Base-by-base conservation (phyloP, 2,888 invertebrate species). In the Acrobasis repandana region DNA sequence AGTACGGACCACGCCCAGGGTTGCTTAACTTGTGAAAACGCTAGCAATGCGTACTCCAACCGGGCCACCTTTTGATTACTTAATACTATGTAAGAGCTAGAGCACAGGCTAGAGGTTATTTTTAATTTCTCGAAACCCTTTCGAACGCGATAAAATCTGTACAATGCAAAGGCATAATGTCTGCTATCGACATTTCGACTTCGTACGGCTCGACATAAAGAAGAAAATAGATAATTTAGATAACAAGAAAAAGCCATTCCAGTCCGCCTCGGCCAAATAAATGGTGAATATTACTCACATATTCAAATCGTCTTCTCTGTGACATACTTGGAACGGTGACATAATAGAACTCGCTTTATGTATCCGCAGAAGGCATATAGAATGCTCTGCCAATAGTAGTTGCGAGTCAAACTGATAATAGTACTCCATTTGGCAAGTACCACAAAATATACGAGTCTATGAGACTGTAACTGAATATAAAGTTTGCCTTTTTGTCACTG, bases 361-460 rank as follows among this genome's bases (percentile, higher is more conserved):
- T 80, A 79, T 84, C 82, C 79, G 73, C 69, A 72, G 72, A 72
- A 76, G 67, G 67, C 72, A 69, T 65, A 73, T 70, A 76, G 68
- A 71, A 70, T 65, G 66, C 71, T 71, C 68, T 83, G 82, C 82
- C 85, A 85, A 82, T 82, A 79, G 72, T 75, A 72, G 65, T 73
- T 69, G 80, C 79, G 82, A 83, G 79, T 76, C 77, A 73, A 71
- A 73, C 76, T 79, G 76, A 84, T 86, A 86, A 86, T 87, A 86
- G 80, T 75, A 83, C 74, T 76, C 84, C 79, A 89, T 89, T 90
- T 89, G 90, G 90, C 90, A 90, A 83, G 75, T 74, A 69, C 67
- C 67, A 66, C 72, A 72, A 82, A 77, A 80, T 80, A 74, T 71
- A 65, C 67, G 72, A 72, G 70, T 74, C 71, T 71, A 64, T 67